Percentiles rank a stretch among this genome's conserved stretches.
Evolutionary conservation across 2,113 vertebrate genomes (phyloP).

Genomic region (Melanerpes formicivorus): DNA sequence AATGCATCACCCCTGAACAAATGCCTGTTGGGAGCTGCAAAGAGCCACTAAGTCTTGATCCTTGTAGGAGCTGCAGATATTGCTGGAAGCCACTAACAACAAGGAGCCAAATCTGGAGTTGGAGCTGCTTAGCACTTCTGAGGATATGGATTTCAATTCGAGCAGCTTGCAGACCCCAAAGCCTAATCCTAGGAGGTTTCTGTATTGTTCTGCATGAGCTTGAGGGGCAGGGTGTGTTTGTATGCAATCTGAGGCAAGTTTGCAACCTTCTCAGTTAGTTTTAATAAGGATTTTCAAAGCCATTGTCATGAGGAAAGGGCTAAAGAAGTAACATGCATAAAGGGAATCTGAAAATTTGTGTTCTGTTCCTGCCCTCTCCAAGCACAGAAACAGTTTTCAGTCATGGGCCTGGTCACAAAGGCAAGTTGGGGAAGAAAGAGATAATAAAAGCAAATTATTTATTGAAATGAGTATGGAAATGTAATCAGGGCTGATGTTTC

Average conservation of each 20-base stretch:
- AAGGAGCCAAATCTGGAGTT: neutral
- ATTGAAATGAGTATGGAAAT: neutral
- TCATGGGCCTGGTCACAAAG: neutral
- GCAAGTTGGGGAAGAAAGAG: neutral
- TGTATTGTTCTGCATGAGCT: neutral
- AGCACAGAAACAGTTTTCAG: neutral
- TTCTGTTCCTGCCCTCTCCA: neutral
- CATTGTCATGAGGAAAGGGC: neutral
- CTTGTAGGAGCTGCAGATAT: neutral
- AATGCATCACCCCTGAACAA: neutral
- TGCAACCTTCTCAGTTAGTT: slow-evolving; percentile 1
- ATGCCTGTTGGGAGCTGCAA: neutral
- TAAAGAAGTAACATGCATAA: neutral
- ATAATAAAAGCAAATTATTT: neutral
- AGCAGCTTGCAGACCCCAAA: slow-evolving; percentile 6
- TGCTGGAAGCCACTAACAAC: slow-evolving; percentile 29
- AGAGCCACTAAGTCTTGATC: slow-evolving; percentile 6
- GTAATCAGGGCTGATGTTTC: neutral
- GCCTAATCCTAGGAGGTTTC: neutral
- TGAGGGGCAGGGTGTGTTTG: neutral
- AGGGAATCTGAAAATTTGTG: neutral
- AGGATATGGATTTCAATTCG: neutral
- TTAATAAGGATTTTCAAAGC: slow-evolving; percentile 18
- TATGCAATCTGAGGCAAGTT: neutral
- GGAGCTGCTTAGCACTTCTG: slow-evolving; percentile 9